These are phyloP conservation scores for Charina bottae DNA, from an alignment of 2,113 vertebrate species.

Conservation along the genomic window DNA sequence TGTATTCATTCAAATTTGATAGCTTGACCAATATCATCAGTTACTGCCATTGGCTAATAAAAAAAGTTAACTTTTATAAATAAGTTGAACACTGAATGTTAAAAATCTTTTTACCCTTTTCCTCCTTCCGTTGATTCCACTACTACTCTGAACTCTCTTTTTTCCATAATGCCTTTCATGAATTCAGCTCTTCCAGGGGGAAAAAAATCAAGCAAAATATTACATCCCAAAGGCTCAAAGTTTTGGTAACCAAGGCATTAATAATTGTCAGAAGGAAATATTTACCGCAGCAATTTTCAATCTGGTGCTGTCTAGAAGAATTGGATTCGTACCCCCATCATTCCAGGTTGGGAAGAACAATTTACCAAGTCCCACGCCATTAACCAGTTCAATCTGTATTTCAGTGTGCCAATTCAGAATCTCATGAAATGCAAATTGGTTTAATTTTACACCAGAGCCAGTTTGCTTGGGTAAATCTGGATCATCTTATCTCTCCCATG, in stretches of 20 bases:
- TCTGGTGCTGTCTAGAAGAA: not conserved
- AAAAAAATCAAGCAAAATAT: not conserved
- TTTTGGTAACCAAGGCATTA: not conserved
- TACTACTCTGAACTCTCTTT: not conserved
- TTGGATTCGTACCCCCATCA: not conserved
- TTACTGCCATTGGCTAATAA: not conserved
- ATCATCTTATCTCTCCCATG: not conserved
- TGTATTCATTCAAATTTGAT: not conserved
- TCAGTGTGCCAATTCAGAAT: not conserved
- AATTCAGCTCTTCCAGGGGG: not conserved
- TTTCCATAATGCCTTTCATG: not conserved
- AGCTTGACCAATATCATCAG: not conserved
- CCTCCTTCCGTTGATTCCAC: not conserved
- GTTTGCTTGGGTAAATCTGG: not conserved
- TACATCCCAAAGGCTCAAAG: not conserved
- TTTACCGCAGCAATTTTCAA: not conserved
- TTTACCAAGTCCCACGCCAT: not conserved
- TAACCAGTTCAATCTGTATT: not conserved
- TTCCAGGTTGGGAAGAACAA: not conserved
- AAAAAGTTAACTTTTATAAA: not conserved
- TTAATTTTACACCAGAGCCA: not conserved
- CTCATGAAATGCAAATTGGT: not conserved
- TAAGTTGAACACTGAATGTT: not conserved
- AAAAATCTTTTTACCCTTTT: not conserved
- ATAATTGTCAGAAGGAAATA: not conserved